Base-by-base conservation (phyloP, 2,888 invertebrate genomes). In the Rhynchonema sp. region DNA sequence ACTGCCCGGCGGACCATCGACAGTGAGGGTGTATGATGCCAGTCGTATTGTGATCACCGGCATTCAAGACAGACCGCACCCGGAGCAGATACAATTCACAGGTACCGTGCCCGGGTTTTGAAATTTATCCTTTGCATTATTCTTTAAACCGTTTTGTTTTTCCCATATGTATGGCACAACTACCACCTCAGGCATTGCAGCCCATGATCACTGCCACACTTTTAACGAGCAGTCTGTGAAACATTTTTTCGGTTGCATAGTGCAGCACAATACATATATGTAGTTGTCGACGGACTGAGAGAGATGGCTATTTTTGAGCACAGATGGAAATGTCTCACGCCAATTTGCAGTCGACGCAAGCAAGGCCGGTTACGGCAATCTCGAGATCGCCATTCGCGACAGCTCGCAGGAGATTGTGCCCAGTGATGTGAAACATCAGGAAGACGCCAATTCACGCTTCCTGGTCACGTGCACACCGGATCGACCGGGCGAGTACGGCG, bases 401-500 rank as follows among this genome's bases (percentile, higher is more conserved):
- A 25, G 28, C 25, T 23, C 30, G 2, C 63, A 54, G n/a, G 53
- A 27, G 27, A 57, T 62, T 22, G 25, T 62, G 1, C 62, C 59
- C 1, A 60, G 59, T 54, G 25, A 59, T 1, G 61, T 62, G 1
- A 30, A 23, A 17, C 57, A 46, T 3, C 23, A 28, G 27, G 28
- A 23, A 1, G 49, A 59, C 2, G 26, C 52, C 22, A 1, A 66
- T 64, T 76, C 77, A 58, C 70, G 69, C 59, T 98, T 96, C 77
- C 85, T 89, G 64, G 96, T 96, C 62, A 90, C 91, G 68, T 98
- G 96, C 75, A 84, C 90, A 64, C 94, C 96, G 58, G 85, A 88
- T 30, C 88, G 90, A 74, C 83, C 88, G 46, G 88, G 88, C 73
- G 86, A 89, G 74, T 94, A 96, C 77, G 83, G 87, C 62, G 88